Percentiles rank a stretch among this genome's conserved stretches.
Conservation (phyloP, 2,888 invertebrate species). For the Cactoblastis cactorum region DNA sequence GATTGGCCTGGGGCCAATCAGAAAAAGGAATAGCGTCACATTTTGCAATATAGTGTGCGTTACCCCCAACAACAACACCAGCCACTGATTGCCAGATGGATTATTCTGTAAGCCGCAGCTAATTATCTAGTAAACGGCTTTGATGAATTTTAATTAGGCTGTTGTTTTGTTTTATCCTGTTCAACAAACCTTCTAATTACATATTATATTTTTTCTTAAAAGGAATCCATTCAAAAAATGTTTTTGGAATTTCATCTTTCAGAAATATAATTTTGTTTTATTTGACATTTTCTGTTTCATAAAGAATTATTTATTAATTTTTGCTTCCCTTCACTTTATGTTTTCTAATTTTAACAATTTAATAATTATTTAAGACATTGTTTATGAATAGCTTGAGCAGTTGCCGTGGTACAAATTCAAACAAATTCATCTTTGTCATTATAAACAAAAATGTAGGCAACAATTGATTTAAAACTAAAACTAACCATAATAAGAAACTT, state of each 20-base stretch:
- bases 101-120: conserved; percentile 6
- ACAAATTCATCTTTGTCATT: no score
- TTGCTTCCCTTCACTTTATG: neutral
- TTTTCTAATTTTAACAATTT: no score
- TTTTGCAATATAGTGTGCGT: neutral
- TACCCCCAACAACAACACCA: neutral
- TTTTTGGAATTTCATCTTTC: neutral
- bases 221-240: neutral
- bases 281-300: neutral
- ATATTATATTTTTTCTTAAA: neutral
- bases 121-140: conserved; percentile 9
- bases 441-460: no score
- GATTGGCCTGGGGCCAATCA: no score
- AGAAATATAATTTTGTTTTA: neutral
- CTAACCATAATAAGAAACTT: no score
- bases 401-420: no score
- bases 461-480: no score
- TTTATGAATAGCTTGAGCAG: no score
- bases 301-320: no score
- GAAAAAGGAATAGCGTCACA: neutral
- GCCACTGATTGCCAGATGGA: conserved; percentile 6
- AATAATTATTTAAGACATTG: no score
- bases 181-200: conserved; percentile 9
- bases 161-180: conserved; percentile 12
- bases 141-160: conserved; percentile 14